Conservation (phyloP, 2,888 invertebrate species). For the Dioctria linearis region DNA sequence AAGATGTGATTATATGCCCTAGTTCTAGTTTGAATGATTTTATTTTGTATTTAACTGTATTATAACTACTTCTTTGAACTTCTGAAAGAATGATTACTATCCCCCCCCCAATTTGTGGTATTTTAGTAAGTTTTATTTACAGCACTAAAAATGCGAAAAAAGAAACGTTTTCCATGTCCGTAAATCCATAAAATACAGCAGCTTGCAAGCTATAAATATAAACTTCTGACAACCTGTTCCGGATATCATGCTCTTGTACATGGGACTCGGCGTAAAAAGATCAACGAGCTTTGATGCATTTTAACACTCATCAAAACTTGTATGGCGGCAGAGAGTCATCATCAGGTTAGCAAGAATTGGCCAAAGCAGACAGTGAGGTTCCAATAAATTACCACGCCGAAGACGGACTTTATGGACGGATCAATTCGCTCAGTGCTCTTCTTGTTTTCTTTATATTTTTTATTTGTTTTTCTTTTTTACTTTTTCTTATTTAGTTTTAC, state of each 20-base stretch:
- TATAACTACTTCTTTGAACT: too few species aligned
- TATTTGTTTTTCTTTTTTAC: background rate
- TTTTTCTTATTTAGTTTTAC: background rate
- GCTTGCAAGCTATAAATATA: constrained; percentile 6
- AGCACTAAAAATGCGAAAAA: background rate
- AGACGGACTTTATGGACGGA: constrained; percentile 9
- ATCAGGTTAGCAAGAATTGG: constrained; percentile 16
- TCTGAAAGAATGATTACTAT: too few species aligned
- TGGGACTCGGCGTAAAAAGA: constrained; percentile 5
- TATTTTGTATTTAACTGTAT: too few species aligned
- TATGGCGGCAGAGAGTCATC: constrained; percentile 10
- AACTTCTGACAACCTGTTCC: constrained; percentile 24
- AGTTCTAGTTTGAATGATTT: too few species aligned
- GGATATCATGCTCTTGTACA: background rate
- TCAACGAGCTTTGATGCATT: constrained; percentile 21
- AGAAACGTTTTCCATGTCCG: background rate
- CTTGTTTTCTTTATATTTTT: background rate
- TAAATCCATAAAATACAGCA: constrained; percentile 13
- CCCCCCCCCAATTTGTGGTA: background rate
- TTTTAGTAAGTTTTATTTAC: background rate
- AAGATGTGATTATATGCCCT: too few species aligned
- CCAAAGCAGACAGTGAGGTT: constrained; percentile 9
- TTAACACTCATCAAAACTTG: constrained; percentile 16
- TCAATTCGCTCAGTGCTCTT: background rate
- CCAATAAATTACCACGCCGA: constrained; percentile 12